Percentiles rank a stretch among this genome's conserved stretches.
Evolutionary conservation across 53 echinoderm and acorn worm species (phyloP).

Genomic region (Holothuria scabra): DNA sequence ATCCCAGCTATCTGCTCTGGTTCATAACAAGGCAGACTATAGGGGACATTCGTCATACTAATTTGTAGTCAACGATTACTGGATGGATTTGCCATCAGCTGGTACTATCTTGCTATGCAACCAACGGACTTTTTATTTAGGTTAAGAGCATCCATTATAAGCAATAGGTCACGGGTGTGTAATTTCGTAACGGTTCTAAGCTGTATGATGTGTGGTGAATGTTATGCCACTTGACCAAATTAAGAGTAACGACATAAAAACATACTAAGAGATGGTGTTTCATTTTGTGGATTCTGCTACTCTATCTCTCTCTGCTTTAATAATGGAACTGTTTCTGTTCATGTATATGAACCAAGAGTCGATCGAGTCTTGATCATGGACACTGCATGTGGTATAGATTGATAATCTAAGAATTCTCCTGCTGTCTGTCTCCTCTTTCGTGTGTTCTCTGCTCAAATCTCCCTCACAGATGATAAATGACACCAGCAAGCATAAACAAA

Average conservation of each 20-base stretch:
- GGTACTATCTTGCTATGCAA: too few relatives aligned
- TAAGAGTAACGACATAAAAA: not conserved
- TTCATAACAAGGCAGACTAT: too few relatives aligned
- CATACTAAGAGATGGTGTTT: too few relatives aligned
- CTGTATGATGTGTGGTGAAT: conserved; percentile 36
- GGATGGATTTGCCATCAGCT: too few relatives aligned
- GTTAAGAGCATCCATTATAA: conserved; percentile 7
- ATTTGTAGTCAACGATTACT: too few relatives aligned
- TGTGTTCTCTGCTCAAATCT: too few relatives aligned
- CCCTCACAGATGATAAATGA: conserved; percentile 6
- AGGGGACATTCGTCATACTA: too few relatives aligned
- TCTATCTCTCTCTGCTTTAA: conserved; percentile 31
- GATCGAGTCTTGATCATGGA: conserved; percentile 5
- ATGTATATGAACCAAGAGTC: conserved; percentile 43
- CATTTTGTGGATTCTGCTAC: conserved; percentile 21
- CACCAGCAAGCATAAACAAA: conserved; percentile 33
- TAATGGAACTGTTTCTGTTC: conserved; percentile 42
- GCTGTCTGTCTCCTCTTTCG: conserved; percentile 1
- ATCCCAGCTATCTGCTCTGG: too few relatives aligned
- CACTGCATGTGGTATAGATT: conserved; percentile 47
- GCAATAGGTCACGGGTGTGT: conserved; percentile 37
- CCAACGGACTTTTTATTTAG: too few relatives aligned
- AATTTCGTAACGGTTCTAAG: conserved; percentile 18
- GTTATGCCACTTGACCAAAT: conserved; percentile 28
- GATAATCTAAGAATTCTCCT: conserved; percentile 33